phyloP scores from a whole-genome alignment of 2,888 invertebrate genomes.

The Drosophila bunnanda region DNA sequence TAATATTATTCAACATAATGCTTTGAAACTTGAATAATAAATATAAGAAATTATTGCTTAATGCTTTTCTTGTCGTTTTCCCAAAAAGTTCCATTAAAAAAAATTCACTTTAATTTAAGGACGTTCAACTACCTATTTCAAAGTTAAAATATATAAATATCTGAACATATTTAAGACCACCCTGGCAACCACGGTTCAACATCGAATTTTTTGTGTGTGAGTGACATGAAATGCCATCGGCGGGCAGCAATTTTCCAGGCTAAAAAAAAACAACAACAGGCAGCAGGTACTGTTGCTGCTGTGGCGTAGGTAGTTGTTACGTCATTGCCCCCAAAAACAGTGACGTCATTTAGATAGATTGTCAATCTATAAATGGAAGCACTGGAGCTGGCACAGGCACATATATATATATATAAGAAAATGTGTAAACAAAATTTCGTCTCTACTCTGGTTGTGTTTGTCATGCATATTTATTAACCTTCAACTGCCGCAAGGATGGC shows the following conservation, averaged over 20 bases:
- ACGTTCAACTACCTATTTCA: not conserved
- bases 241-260: slow-evolving; percentile 25
- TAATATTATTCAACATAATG: not conserved
- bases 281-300: not conserved
- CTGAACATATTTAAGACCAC: slow-evolving; percentile 5
- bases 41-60: not conserved
- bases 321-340: slow-evolving; percentile 25
- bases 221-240: slow-evolving; percentile 32
- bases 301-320: slow-evolving; percentile 36
- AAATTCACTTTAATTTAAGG: not conserved
- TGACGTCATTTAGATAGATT: slow-evolving; percentile 60
- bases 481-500: slow-evolving; percentile 48
- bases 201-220: slow-evolving; percentile 15
- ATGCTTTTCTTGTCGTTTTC: not conserved
- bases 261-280: not conserved
- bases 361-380: slow-evolving; percentile 27
- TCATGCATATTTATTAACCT: slow-evolving; percentile 62
- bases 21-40: not conserved
- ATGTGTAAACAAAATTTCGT: slow-evolving; percentile 15
- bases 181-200: slow-evolving; percentile 12
- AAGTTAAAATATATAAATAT: slow-evolving; percentile 20
- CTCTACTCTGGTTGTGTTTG: slow-evolving; percentile 22
- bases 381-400: not conserved
- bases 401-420: not conserved
- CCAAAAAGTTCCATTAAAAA: not conserved